A percentile compares a stretch with the other conserved stretches of the same genome.
Conservation (phyloP, 1,140 invertebrate species). For the Drosophila truncata region DNA sequence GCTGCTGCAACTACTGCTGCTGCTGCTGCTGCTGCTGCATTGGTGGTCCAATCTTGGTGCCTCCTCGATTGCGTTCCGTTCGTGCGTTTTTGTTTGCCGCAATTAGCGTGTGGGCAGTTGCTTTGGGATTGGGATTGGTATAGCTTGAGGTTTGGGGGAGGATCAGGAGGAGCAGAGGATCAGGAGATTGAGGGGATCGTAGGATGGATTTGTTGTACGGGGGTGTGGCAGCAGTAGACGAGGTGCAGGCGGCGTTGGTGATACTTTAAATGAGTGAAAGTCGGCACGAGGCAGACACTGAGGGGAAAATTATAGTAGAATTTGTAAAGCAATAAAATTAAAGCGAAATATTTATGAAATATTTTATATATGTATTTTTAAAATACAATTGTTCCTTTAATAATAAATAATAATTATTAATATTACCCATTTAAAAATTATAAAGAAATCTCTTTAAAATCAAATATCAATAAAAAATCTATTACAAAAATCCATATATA, state of each 20-base stretch:
- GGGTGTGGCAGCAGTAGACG: slow-evolving; percentile 20
- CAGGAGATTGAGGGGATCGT: not conserved
- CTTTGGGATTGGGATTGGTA: not conserved
- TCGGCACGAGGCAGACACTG: slow-evolving; percentile 33
- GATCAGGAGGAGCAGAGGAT: not conserved
- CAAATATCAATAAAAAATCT: too few relatives aligned
- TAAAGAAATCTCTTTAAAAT: too few relatives aligned
- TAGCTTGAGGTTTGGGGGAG: not conserved
- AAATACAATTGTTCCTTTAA: too few relatives aligned
- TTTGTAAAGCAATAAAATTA: not conserved
- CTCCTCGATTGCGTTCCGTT: slow-evolving; percentile 42
- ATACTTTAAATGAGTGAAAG: slow-evolving; percentile 33
- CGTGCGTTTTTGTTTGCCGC: slow-evolving; percentile 61
- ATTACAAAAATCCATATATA: too few relatives aligned
- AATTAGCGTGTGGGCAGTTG: slow-evolving; percentile 63
- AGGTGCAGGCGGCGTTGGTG: not conserved
- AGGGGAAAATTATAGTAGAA: not conserved
- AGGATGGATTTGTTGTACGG: slow-evolving; percentile 26
- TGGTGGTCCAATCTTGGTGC: slow-evolving; percentile 49
- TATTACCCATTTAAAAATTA: too few relatives aligned
- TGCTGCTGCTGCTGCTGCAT: slow-evolving; percentile 26
- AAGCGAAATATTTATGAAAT: too few relatives aligned
- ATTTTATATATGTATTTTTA: too few relatives aligned
- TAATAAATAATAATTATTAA: too few relatives aligned
- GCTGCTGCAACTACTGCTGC: slow-evolving; percentile 7